Evolutionary conservation across 2,797 vertebrate species (phyloP), one percentile per base, ranked within the genome.

Genomic region (Coregonus sp.): DNA sequence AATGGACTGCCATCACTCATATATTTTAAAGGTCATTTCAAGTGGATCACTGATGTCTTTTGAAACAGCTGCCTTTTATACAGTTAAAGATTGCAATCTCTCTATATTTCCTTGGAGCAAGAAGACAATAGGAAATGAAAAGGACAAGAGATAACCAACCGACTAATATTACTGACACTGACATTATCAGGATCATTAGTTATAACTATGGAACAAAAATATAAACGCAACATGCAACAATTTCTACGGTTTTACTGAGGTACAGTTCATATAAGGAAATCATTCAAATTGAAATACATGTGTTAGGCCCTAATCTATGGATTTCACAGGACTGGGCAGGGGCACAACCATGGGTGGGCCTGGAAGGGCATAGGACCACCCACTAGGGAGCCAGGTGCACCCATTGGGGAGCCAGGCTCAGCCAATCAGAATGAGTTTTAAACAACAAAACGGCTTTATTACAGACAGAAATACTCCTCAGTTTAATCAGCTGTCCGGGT

Each of bases 141-240:
- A 29, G 73, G 86, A 78, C 75, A 79, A 79, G 75, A 86, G 89
- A 82, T 84, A 86, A 86, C 86, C 85, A 85, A 89, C 85, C 88
- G 89, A 91, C 89, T 89, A 89, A 82, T 84, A 79, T 84, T 59
- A 18, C 82, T 76, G 35, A 81, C 25, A 25, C 25, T 25, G 25
- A 25, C 25, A 25, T 25, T 25, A 25, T 25, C 25, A 90, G 86
- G 85, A 80, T 89, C 75, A 81, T 70, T 83, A 89, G 84, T 85
- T 88, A 75, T 81, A 29, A 90, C n/a, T 12, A 29, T 50, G 59
- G 59, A n/a, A 70, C 66, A 47, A 11, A 47, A 47, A 47, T 47
- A 11, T 47, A 47, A 47, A 11, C 0, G 40, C 40, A 9, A 47
- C 40, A 47, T 47, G 40, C 40, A 47, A 47, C 40, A 47, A 2